A percentile compares a stretch with the other conserved stretches of the same genome.
Conservation (phyloP, 2,113 vertebrate species). For the Alligator mississippiensis region DNA sequence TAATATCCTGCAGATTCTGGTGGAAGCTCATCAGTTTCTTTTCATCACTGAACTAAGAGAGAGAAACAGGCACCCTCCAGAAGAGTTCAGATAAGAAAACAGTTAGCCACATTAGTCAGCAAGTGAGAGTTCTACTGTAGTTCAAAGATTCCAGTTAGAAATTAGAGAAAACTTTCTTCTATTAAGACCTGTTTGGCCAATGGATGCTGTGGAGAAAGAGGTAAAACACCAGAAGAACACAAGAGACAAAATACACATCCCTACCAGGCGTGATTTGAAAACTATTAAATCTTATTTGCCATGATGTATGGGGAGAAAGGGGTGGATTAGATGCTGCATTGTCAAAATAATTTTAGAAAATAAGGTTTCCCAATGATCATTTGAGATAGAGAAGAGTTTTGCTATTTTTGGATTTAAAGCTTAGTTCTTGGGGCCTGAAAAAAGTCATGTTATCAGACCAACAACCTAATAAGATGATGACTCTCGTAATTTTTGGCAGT, state of each 20-base stretch:
- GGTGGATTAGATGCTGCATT: constrained; percentile 30
- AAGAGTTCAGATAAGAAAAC: not conserved
- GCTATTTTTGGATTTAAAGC: constrained; percentile 16
- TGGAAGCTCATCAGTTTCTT: constrained; percentile 97
- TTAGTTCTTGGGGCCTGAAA: not conserved
- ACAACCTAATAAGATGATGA: not conserved
- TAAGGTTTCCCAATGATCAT: not conserved
- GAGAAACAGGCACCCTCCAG: constrained; percentile 14
- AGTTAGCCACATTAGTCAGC: not conserved
- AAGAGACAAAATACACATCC: not conserved
- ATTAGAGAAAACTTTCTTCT: constrained; percentile 9
- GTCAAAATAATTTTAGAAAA: not conserved
- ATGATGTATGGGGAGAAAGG: not conserved
- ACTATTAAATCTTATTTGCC: not conserved
- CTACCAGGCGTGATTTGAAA: constrained; percentile 33
- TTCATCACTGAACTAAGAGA: constrained; percentile 92
- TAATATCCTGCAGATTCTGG: constrained; percentile 96
- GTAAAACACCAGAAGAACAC: not conserved
- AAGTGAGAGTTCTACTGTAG: not conserved
- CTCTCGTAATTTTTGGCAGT: constrained; percentile 4
- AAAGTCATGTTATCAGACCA: not conserved
- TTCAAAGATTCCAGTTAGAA: not conserved
- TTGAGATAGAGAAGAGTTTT: not conserved
- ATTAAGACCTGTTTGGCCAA: constrained; percentile 25
- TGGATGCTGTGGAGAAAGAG: constrained; percentile 11